phyloP scores from a whole-genome alignment of 2,113 vertebrate species.

The Dicrurus megarhynchus region DNA sequence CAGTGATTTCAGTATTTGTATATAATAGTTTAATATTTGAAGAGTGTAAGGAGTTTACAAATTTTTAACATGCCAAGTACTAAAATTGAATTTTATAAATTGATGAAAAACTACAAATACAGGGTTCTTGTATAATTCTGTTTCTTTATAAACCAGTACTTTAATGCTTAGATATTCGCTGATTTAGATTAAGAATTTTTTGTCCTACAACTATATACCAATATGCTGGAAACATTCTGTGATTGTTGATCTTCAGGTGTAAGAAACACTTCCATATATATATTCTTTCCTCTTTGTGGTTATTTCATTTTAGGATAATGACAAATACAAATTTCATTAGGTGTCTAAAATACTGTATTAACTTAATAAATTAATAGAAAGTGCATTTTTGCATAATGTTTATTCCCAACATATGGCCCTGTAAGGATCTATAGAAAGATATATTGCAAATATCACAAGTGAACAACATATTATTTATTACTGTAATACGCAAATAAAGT shows the following conservation, averaged over 20 bases:
- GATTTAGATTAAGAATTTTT: background rate
- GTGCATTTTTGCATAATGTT: background rate
- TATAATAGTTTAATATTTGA: background rate
- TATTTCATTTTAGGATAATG: background rate
- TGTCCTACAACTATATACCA: background rate
- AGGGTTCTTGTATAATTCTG: background rate
- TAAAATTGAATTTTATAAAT: background rate
- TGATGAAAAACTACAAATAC: background rate
- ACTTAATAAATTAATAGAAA: background rate
- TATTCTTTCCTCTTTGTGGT: background rate
- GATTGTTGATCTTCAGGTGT: background rate
- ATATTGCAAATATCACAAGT: slow-evolving; percentile 19
- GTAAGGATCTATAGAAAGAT: background rate
- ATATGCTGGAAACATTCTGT: background rate
- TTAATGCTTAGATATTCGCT: background rate
- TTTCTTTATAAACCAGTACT: background rate
- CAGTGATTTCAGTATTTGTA: background rate
- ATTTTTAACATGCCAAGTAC: background rate
- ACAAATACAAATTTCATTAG: background rate
- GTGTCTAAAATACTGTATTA: background rate
- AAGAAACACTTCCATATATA: background rate
- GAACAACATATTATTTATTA: slow-evolving; percentile 36
- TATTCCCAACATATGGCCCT: background rate
- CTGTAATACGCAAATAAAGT: slow-evolving; percentile 28
- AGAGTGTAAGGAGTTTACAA: background rate